Percentiles rank a stretch among this genome's conserved stretches.
These are phyloP conservation scores for Solea senegalensis DNA, from an alignment of 2,113 vertebrate species.

Conservation along the genomic window DNA sequence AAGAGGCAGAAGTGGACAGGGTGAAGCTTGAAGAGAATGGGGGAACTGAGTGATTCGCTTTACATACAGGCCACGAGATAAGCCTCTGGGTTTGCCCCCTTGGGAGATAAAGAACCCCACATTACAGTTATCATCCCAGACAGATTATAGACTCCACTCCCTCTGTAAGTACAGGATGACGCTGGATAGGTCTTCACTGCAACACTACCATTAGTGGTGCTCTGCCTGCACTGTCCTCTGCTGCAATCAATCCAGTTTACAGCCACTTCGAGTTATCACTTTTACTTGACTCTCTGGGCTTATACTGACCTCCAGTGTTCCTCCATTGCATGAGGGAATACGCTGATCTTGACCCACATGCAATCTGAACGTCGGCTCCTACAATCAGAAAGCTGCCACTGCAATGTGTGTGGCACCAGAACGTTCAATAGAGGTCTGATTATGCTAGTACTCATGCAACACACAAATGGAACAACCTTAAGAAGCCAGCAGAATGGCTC, in stretches of 20 bases:
- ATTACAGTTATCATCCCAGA: constrained; percentile 68
- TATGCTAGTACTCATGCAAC: not conserved
- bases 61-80: constrained; percentile 63
- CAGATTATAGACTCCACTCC: constrained; percentile 63
- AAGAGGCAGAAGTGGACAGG: constrained; percentile 35
- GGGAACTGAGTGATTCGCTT: constrained; percentile 59
- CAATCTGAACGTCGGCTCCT: constrained; percentile 12
- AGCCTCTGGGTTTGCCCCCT: constrained; percentile 57
- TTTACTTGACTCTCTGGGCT: constrained; percentile 68
- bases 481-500: not conserved
- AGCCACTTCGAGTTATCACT: constrained; percentile 65
- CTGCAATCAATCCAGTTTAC: constrained; percentile 71
- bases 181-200: constrained; percentile 35
- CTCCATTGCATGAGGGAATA: constrained; percentile 27
- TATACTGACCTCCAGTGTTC: constrained; percentile 64
- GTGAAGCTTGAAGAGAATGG: constrained; percentile 30
- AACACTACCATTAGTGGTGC: constrained; percentile 54
- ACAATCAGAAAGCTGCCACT: constrained; percentile 9
- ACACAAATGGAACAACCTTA: constrained; percentile 7
- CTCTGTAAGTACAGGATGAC: constrained; percentile 57
- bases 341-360: constrained; percentile 13
- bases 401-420: not conserved
- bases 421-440: not conserved
- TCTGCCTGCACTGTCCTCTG: constrained; percentile 43
- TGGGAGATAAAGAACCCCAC: constrained; percentile 62